Evolutionary conservation across 1,140 invertebrate genomes (phyloP), one percentile per base, ranked within the genome.

Genomic region (Aphis gossypii): DNA sequence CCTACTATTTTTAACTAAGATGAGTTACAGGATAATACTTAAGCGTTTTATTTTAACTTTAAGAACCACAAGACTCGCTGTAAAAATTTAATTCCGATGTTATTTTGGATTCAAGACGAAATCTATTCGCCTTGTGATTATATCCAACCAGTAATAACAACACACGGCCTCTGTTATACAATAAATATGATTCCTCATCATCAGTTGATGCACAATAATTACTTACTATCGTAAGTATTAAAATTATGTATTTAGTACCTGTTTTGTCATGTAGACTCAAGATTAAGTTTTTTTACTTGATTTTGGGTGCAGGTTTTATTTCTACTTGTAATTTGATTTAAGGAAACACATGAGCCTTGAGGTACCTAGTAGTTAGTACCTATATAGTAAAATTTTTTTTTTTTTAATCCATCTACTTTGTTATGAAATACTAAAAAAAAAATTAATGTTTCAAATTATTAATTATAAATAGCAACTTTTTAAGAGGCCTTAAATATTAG

Each of bases 101-200:
- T 90, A 35, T 68, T 41, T 90, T 90, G 89, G 89, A n/a, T 90
- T 44, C 38, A 90, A 35, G 94, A 94, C 60, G 48, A 68, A 86
- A 60, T 94, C 0, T 18, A 90, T 5, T 54, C 51, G 7, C 94
- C 94, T 11, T 94, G 94, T 30, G 35, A 90, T 30, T 93, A 93
- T 25, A 54, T 94, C 54, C 94, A 94, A 86, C 94, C 94, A 3
- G 93, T 94, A 20, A 48, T 94, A n/a, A 94, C 94, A 18, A 35
- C 48, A 6, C 30, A 83, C 2, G 94, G 94, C 35, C 48, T 94
- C 35, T 94, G 94, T 87, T 94, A 94, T 83, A 93, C 94, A 18
- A 82, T 94, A n/a, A 94, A 94, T 60, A 94, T 94, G 94, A 68
- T 94, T 8, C 94, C 94, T 86, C 54, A 93, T 51, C 54, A 90